phyloP scores from a whole-genome alignment of 30 jellyfish, hydroid and myxozoan genomes.

The Pelagia noctiluca region DNA sequence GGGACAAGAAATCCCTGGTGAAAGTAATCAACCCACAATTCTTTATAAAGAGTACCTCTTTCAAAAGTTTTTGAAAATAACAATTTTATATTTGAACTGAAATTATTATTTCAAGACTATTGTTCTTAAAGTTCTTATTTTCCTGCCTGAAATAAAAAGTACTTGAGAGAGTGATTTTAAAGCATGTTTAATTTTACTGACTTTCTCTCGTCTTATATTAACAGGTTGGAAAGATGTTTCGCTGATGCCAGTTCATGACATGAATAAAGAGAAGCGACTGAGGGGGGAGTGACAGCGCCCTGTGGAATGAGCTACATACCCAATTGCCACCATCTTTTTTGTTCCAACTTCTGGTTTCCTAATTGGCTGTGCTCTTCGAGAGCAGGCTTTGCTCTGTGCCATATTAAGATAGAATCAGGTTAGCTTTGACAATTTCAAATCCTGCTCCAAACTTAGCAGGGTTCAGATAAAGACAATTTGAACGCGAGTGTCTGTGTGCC shows the following conservation, averaged over 20 bases:
- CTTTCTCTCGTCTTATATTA: slow-evolving; percentile 52
- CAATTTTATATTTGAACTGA: too few relatives aligned
- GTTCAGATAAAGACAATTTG: too few relatives aligned
- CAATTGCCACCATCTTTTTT: slow-evolving; percentile 57
- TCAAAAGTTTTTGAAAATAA: too few relatives aligned
- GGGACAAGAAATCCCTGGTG: too few relatives aligned
- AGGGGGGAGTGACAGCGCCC: slow-evolving; percentile 82
- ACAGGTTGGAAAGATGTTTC: slow-evolving; percentile 65
- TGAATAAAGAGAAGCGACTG: slow-evolving; percentile 72
- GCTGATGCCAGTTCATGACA: slow-evolving; percentile 88
- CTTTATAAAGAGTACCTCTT: too few relatives aligned
- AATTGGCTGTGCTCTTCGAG: slow-evolving; percentile 65
- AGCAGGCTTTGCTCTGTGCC: slow-evolving; percentile 79
- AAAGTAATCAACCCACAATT: too few relatives aligned
- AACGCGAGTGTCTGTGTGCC: too few relatives aligned
- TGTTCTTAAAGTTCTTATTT: too few relatives aligned
- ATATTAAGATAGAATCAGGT: slow-evolving; percentile 43
- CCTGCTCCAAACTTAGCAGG: too few relatives aligned
- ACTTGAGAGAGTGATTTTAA: too few relatives aligned
- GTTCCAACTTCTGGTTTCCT: slow-evolving; percentile 13
- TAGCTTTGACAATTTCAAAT: slow-evolving; percentile 26
- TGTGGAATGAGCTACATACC: slow-evolving; percentile 39
- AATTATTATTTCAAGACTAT: too few relatives aligned
- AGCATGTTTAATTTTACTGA: slow-evolving; percentile 5
- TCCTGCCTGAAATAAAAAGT: too few relatives aligned